These are phyloP conservation scores for Meloidogyne floridensis DNA, from an alignment of 1,140 invertebrate genomes.

Conservation along the genomic window DNA sequence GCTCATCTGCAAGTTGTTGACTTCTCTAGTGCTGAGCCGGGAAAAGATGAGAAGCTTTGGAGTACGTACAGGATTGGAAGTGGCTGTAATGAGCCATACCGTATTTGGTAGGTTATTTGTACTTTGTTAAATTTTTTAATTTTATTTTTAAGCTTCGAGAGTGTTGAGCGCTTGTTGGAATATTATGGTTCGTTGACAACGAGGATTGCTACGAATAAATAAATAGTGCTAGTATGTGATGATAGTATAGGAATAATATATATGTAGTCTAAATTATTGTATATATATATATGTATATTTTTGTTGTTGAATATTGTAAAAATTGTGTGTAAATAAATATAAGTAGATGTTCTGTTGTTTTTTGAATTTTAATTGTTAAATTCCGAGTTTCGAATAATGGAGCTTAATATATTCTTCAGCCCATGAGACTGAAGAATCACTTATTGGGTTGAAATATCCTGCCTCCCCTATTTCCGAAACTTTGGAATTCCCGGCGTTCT, in stretches of 20 bases:
- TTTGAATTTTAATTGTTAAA: too few relatives aligned
- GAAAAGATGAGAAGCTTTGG: neutral
- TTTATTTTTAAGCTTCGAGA: neutral
- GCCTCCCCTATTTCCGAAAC: too few relatives aligned
- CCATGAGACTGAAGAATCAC: too few relatives aligned
- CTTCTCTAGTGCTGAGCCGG: neutral
- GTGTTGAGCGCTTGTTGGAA: neutral
- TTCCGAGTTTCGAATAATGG: too few relatives aligned
- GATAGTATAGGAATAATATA: neutral
- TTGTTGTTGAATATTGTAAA: neutral
- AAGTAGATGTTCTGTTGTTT: too few relatives aligned
- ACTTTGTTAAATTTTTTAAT: neutral
- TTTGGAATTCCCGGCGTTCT: too few relatives aligned
- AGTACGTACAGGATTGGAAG: constrained; percentile 1
- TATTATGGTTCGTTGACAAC: neutral
- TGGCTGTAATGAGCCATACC: neutral
- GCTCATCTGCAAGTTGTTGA: neutral
- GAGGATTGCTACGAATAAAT: neutral
- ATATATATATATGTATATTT: neutral
- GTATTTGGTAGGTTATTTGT: neutral
- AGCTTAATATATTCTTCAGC: too few relatives aligned
- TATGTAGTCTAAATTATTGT: neutral
- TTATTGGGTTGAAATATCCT: too few relatives aligned
- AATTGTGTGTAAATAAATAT: neutral
- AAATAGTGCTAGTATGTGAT: neutral